phyloP scores from a whole-genome alignment of 2,113 vertebrate species.

The Malurus cyaneus region DNA sequence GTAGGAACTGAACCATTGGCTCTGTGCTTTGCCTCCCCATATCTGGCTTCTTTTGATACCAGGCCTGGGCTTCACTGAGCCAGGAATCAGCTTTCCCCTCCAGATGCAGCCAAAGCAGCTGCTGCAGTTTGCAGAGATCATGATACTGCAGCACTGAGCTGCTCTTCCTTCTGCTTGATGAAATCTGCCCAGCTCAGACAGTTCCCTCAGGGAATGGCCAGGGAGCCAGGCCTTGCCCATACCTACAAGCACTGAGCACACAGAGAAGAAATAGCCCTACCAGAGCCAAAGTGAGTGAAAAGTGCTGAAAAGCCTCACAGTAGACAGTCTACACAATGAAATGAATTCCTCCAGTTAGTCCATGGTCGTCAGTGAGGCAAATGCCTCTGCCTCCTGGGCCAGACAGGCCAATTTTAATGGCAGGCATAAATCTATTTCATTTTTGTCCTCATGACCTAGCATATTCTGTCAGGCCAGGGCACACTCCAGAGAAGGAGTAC shows the following conservation, averaged over 20 bases:
- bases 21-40: neutral
- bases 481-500: neutral
- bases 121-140: neutral
- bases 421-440: slow-evolving; percentile 25
- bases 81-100: neutral
- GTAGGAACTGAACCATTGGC: neutral
- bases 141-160: neutral
- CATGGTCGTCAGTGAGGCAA: neutral
- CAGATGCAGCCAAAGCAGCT: neutral
- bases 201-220: neutral
- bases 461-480: slow-evolving; percentile 6
- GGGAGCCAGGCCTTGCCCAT: neutral
- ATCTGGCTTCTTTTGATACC: neutral
- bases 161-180: neutral
- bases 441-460: neutral
- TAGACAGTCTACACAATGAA: neutral
- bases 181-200: neutral
- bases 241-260: neutral
- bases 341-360: neutral
- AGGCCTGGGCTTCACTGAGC: neutral
- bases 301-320: slow-evolving; percentile 1
- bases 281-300: neutral
- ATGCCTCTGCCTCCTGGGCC: neutral
- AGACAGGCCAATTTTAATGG: slow-evolving; percentile 20
- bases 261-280: neutral